Conservation (phyloP, 2,113 vertebrate species). For the Puma concolor region DNA sequence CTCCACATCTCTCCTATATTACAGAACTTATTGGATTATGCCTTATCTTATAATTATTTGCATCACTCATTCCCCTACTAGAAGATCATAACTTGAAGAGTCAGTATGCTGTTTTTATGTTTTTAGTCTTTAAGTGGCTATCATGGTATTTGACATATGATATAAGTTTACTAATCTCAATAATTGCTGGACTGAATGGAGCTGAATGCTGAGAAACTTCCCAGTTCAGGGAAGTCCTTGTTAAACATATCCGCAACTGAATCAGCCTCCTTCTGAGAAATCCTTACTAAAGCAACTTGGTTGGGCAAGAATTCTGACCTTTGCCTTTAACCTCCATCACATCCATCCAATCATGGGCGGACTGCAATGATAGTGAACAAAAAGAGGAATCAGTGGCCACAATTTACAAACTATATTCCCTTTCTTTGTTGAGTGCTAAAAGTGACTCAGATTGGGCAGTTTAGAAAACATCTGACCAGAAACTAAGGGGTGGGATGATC, state of each 20-base stretch:
- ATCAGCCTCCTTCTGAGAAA: not conserved
- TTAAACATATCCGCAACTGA: not conserved
- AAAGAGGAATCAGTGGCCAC: not conserved
- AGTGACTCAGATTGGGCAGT: not conserved
- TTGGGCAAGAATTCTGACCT: not conserved
- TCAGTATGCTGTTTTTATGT: not conserved
- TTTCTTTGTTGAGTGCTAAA: not conserved
- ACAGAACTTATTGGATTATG: not conserved
- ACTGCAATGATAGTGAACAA: not conserved
- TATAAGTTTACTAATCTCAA: not conserved
- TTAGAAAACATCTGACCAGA: not conserved
- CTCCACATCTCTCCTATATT: not conserved
- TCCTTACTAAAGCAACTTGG: not conserved
- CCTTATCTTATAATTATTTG: not conserved
- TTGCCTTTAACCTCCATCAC: not conserved
- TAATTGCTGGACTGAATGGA: not conserved
- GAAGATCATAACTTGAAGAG: not conserved
- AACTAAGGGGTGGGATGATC: not conserved
- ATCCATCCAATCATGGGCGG: not conserved
- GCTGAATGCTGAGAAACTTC: not conserved
- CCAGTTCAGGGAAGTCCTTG: not conserved
- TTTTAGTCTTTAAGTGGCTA: not conserved
- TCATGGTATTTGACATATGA: not conserved
- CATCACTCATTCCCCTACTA: not conserved
- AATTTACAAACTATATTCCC: accelerated